A percentile compares a stretch with the other conserved stretches of the same genome.
These are phyloP conservation scores for Osmoderma eremita DNA, from an alignment of 2,888 invertebrate species.

Conservation along the genomic window DNA sequence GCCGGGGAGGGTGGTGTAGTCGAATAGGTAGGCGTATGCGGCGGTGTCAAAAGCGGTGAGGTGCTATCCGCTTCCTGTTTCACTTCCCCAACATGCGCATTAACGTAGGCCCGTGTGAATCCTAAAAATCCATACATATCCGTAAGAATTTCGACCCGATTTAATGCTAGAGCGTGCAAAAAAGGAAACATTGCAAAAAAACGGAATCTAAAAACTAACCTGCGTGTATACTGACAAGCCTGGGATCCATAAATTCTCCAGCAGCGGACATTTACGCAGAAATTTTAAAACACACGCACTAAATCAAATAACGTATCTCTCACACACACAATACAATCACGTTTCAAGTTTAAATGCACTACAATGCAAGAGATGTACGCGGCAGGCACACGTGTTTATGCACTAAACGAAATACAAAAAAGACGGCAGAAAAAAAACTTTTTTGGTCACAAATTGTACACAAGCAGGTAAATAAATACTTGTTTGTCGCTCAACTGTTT, in stretches of 20 bases:
- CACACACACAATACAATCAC: not conserved
- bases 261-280: slow-evolving; percentile 42
- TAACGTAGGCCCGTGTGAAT: slow-evolving; percentile 36
- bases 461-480: slow-evolving; percentile 19
- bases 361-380: too few relatives aligned
- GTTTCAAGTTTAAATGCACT: too few relatives aligned
- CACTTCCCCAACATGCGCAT: slow-evolving; percentile 49
- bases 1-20: slow-evolving; percentile 55
- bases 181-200: slow-evolving; percentile 17
- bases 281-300: not conserved
- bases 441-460: slow-evolving; percentile 15
- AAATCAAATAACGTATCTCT: not conserved
- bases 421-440: slow-evolving; percentile 18
- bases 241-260: slow-evolving; percentile 47
- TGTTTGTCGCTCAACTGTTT: slow-evolving; percentile 40
- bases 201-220: slow-evolving; percentile 40
- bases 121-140: too few relatives aligned
- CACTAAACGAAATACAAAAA: slow-evolving; percentile 19
- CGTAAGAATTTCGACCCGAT: too few relatives aligned
- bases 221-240: slow-evolving; percentile 45
- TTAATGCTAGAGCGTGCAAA: not conserved
- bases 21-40: slow-evolving; percentile 75
- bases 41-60: slow-evolving; percentile 73
- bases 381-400: slow-evolving; percentile 13
- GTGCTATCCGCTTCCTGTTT: slow-evolving; percentile 63